Base-by-base conservation (phyloP, 2,888 invertebrate species). In the Lathronympha strigana region DNA sequence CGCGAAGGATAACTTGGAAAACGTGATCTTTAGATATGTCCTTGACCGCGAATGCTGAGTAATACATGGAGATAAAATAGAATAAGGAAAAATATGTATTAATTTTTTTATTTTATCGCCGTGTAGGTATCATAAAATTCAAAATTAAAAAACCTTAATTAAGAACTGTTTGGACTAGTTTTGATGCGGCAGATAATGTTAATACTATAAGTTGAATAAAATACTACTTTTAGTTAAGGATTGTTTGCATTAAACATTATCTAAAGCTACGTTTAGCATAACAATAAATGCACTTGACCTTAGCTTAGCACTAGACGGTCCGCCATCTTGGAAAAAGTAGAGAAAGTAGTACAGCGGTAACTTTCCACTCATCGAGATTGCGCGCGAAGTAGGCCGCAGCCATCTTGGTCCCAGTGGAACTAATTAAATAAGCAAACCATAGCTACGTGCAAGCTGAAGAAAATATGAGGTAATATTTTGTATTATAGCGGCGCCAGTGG, bases 301-400 rank as follows among this genome's bases (percentile, higher is more conserved):
- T 86, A 77, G 75, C 80, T 80, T 74, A 73, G 81, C 77, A 80
- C 77, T 80, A 81, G 78, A 78, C 81, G 82, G 79, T 75, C 81
- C 76, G 88, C 90, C 90, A 90, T 91, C 83, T 91, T 90, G 87
- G 88, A 88, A 92, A 91, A 90, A 90, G 90, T 86, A 86, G 92
- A 90, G 92, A 92, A 92, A 92, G 92, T 91, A 92, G 92, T 90
- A 85, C 91, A 86, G 80, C 81, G 81, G 90, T 89, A 91, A 92
- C 92, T 92, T 92, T 92, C 92, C 91, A 91, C 86, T 85, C 86
- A 82, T 79, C 80, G 84, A 84, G 84, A 82, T 80, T 86, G 86
- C 86, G 85, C 85, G 88, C 88, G 87, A 91, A 90, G 92, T 92
- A 80, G 90, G 91, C 79, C 91, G 82, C 79, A 76, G 90, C 88